Conservation (phyloP, 2,797 vertebrate species). For the Halcyon smyrnensis region DNA sequence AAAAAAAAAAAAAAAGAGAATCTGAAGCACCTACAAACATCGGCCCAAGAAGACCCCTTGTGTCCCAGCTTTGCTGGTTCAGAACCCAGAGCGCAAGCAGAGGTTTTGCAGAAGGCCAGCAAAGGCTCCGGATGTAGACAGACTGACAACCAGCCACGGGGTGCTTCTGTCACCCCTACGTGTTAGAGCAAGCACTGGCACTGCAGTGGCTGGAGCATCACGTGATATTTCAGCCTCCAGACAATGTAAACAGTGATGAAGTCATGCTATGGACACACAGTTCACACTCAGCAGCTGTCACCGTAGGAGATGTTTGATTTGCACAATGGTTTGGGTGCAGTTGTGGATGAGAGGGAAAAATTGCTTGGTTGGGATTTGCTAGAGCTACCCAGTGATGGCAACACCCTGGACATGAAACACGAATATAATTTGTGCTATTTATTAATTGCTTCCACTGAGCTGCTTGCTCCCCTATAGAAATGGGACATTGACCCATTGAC, state of each 20-base stretch:
- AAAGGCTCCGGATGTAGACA: neutral
- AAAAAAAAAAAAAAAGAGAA: neutral
- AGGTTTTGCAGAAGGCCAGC: neutral
- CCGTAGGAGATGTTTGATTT: neutral
- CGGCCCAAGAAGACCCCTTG: neutral
- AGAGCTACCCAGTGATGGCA: neutral
- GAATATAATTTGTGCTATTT: neutral
- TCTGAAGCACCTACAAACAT: neutral
- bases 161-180: accelerated
- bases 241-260: neutral
- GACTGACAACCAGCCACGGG: neutral
- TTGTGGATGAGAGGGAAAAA: neutral
- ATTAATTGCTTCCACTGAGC: neutral
- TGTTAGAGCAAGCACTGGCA: neutral
- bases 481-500: neutral
- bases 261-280: accelerated
- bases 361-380: neutral
- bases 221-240: neutral
- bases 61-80: neutral
- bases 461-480: neutral
- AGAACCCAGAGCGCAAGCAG: neutral
- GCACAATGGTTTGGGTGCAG: neutral
- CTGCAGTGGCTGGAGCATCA: neutral
- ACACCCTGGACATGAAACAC: neutral
- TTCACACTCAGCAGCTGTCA: neutral